Percentiles rank a stretch among this genome's conserved stretches.
Conservation (phyloP, 1,140 invertebrate species). For the Physella acuta region DNA sequence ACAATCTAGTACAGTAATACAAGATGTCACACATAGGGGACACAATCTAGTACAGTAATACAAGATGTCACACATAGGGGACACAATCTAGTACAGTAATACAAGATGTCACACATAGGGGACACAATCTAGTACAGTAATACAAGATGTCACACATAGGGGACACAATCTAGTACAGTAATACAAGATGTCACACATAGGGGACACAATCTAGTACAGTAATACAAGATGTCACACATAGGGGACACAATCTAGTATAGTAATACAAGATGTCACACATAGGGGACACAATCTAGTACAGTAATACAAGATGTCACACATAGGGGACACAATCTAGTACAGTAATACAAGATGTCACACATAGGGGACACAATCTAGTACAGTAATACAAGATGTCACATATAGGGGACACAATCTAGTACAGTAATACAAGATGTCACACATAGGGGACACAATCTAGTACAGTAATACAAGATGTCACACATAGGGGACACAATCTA, state of each 20-base stretch:
- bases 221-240: conserved; percentile 57
- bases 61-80: conserved; percentile 57
- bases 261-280: conserved; percentile 54
- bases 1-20: conserved; percentile 40
- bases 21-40: conserved; percentile 58
- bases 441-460: conserved; percentile 53
- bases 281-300: conserved; percentile 48
- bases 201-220: conserved; percentile 44
- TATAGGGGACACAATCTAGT: conserved; percentile 50
- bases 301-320: conserved; percentile 53
- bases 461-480: conserved; percentile 49
- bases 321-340: conserved; percentile 50
- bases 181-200: conserved; percentile 57
- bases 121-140: conserved; percentile 42
- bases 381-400: neutral
- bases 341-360: conserved; percentile 52
- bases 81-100: conserved; percentile 42
- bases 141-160: conserved; percentile 57
- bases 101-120: conserved; percentile 57
- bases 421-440: conserved; percentile 49
- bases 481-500: conserved; percentile 53
- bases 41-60: conserved; percentile 40
- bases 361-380: conserved; percentile 51
- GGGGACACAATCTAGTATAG: conserved; percentile 44
- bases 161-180: conserved; percentile 42